Base-by-base conservation (phyloP, 2,113 vertebrate species). In the Spea multiplicata region DNA sequence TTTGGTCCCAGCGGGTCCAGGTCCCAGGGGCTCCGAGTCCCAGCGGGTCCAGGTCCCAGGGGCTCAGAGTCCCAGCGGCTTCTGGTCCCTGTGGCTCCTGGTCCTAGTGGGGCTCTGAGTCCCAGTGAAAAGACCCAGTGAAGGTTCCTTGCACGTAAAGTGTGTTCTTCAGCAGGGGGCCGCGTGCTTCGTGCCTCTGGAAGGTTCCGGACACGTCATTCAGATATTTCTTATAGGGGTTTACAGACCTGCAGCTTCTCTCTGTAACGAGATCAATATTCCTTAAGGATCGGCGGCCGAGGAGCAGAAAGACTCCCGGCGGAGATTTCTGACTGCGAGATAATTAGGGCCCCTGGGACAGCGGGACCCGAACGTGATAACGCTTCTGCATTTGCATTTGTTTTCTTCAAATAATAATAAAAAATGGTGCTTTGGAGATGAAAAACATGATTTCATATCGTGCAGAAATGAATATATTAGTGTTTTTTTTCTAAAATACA, bases 271-370 rank as follows among this genome's bases (percentile, higher is more conserved):
- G 64, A 67, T 66, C 12, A 55, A 55, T 16, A 45, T 67, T 67
- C 50, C 64, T 52, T 30, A 66, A 65, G 65, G 44, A 65, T 53
- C 13, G 17, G 46, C 48, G 46, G 3, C 13, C 48, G 49, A n/a
- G 14, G 10, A 46, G 17, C 44, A 66, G 17, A 13, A 17, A 75
- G 62, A 66, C 49, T 66, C 64, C 30, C 49, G 45, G 13, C 30
- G 14, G 48, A 17, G 45, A 52, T 66, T 75, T 14, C 10, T 75
- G 30, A 10, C 74, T 75, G 64, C 64, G 46, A 49, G 64, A 75
- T 75, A 75, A 75, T 75, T 53, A 53, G 44, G 44, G 65, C 65
- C 74, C 74, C 30, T 44, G 44, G 48, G 65, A 47, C 49, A 66
- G 50, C 7, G 8, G 14, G 72, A 74, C 62, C n/a, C 44, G 49